These are phyloP conservation scores for Poecilia picta DNA, from an alignment of 2,797 vertebrate genomes.

Conservation along the genomic window DNA sequence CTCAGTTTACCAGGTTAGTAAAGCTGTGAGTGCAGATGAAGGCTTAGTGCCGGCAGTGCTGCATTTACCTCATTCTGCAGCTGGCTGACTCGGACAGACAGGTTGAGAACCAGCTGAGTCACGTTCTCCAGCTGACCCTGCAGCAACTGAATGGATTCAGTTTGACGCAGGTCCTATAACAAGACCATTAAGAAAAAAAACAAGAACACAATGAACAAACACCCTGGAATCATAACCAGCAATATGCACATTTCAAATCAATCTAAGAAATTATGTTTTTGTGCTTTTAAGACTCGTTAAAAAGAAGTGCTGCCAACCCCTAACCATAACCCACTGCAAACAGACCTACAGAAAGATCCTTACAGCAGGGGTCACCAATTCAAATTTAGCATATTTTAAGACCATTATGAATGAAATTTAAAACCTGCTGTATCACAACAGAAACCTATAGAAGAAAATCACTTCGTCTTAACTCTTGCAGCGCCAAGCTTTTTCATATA, in stretches of 20 bases:
- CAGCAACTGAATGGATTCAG: slow-evolving; percentile 92
- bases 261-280: neutral
- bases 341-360: neutral
- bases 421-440: too few relatives aligned
- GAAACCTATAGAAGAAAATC: too few relatives aligned
- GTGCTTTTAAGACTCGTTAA: neutral
- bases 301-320: neutral
- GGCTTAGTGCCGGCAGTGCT: slow-evolving; percentile 14
- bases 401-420: too few relatives aligned
- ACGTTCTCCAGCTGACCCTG: slow-evolving; percentile 92
- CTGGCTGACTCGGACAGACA: slow-evolving; percentile 87
- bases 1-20: neutral
- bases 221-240: neutral
- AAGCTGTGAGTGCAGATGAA: slow-evolving; percentile 20
- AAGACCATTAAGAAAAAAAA: slow-evolving; percentile 2
- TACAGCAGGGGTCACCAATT: neutral
- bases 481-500: too few relatives aligned
- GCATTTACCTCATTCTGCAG: slow-evolving; percentile 88
- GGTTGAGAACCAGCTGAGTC: slow-evolving; percentile 89
- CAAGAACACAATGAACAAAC: neutral
- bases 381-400: too few relatives aligned
- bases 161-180: slow-evolving; percentile 92
- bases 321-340: too few relatives aligned
- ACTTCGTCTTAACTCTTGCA: too few relatives aligned
- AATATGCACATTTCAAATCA: neutral